A percentile compares a stretch with the other conserved stretches of the same genome.
Evolutionary conservation across 2,888 invertebrate species (phyloP).

Genomic region (Thymelicus acteon): DNA sequence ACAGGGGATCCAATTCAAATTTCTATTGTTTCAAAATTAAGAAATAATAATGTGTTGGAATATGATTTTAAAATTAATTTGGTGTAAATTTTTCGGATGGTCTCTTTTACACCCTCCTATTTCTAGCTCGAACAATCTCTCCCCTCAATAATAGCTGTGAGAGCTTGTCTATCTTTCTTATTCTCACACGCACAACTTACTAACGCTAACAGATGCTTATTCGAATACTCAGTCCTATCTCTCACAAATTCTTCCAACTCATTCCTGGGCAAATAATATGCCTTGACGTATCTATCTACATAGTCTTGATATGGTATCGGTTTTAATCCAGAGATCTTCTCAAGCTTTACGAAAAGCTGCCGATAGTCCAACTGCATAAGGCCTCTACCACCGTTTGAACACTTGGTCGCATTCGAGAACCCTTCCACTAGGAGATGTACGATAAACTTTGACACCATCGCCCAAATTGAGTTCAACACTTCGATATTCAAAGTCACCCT

Average conservation of each 20-base stretch:
- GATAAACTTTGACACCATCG: conserved; percentile 93
- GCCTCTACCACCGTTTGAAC: conserved; percentile 97
- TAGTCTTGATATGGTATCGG: conserved; percentile 95
- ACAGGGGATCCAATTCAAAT: no score
- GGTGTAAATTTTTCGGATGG: no score
- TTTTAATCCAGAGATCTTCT: conserved; percentile 92
- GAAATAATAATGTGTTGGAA: no score
- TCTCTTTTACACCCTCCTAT: not conserved
- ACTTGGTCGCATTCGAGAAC: conserved; percentile 95
- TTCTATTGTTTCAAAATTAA: no score
- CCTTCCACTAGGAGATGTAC: conserved; percentile 97
- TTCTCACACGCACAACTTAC: conserved; percentile 95
- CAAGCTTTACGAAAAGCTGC: conserved; percentile 95
- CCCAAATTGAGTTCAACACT: conserved; percentile 91
- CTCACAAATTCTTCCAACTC: conserved; percentile 95
- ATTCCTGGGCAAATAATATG: conserved; percentile 96
- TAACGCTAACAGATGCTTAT: conserved; percentile 93
- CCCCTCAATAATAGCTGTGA: conserved; percentile 89
- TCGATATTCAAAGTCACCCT: conserved; percentile 89
- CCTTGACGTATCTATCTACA: conserved; percentile 98
- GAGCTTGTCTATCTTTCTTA: conserved; percentile 93
- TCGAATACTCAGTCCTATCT: conserved; percentile 94
- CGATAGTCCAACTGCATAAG: conserved; percentile 99
- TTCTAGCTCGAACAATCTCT: conserved; percentile 55
- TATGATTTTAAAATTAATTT: no score